Base-by-base conservation (phyloP, 2,113 vertebrate genomes). In the Oncorhynchus mykiss region DNA sequence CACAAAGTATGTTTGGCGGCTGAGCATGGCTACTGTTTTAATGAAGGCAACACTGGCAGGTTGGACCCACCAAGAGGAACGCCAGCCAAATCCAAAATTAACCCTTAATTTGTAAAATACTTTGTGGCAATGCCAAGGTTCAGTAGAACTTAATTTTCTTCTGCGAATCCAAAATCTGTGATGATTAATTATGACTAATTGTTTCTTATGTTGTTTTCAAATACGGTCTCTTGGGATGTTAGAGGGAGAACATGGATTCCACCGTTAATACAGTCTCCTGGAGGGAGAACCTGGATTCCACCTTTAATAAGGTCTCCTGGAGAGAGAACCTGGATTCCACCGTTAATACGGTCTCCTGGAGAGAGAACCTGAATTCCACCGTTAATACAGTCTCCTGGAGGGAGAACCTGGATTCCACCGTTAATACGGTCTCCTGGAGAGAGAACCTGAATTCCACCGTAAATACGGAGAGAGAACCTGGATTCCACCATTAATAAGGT, bases 181-280 rank as follows among this genome's bases (percentile, higher is more conserved):
- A 92, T 91, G 90, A 89, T 92, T 92, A 91, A 93, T 93, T 92
- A 93, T 88, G 85, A 91, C 89, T 93, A 93, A 93, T 91, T 90
- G 88, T 92, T 91, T 88, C 88, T 91, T 86, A 91, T 91, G 90
- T 87, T 91, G 49, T 83, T 75, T 82, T 82, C 87, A 91, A 90
- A 92, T 87, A 90, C 77, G 81, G 75, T 31, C 31, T 34, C 31
- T 77, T 73, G 83, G 16, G 62, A 22, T 12, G 9, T 12, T 25
- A 5, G 13, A 9, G 5, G n/a, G 16, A 60, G n/a, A 39, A 34
- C 31, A 20, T 20, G 20, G 57, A 3, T 60, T 34, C 31, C 5
- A 34, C 27, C 27, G 27, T 27, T 27, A 90, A 92, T 87, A 91
- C 77, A 80, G 75, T 3, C 29, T 29, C 29, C 78, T 73, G 83